Evolutionary conservation across 2,888 invertebrate genomes (phyloP), one percentile per base, ranked within the genome.

Genomic region (Dromius quadrimaculatus): DNA sequence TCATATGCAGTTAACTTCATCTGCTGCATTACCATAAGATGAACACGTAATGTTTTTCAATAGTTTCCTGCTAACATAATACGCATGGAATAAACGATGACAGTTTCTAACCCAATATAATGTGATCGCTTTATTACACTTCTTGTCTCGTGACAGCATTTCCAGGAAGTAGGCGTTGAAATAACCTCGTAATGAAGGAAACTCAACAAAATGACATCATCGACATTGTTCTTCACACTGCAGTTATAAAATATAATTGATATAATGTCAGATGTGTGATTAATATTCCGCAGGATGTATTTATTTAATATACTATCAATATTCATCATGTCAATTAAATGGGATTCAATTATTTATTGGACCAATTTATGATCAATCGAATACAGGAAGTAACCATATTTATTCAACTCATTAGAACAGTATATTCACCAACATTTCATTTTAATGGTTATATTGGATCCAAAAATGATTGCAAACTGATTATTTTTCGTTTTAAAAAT

Each of bases 321-420:
- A 59, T 59, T 59, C 19, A 59, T 59, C 17, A 20, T 59, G 36
- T 59, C 59, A 59, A 59, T 59, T 59, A 59, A 59, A 59, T 38
- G 59, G 11, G 22, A 36, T 59, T 59, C 59, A 59, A 36, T 59
- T 36, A 59, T 59, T 59, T 59, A 59, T 36, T 59, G 4, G 59
- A 6, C 15, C 59, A 36, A 59, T 59, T 59, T 59, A 59, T 59
- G 36, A 36, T 19, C 36, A 28, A 36, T 59, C 59, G 59, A 36
- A 59, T 19, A 59, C 36, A 19, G 28, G 6, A 8, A 36, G 59
- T 38, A 59, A 59, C 36, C 36, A 36, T 59, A 59, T 59, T 59
- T 36, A 17, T 59, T 36, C 19, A 59, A 17, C 38, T 19, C 11
- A 57, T 57, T 19, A 8, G 59, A 38, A 19, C 38, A 36, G 34